Evolutionary conservation across 2,888 invertebrate genomes (phyloP).

Genomic region (Drosophila meridiana): DNA sequence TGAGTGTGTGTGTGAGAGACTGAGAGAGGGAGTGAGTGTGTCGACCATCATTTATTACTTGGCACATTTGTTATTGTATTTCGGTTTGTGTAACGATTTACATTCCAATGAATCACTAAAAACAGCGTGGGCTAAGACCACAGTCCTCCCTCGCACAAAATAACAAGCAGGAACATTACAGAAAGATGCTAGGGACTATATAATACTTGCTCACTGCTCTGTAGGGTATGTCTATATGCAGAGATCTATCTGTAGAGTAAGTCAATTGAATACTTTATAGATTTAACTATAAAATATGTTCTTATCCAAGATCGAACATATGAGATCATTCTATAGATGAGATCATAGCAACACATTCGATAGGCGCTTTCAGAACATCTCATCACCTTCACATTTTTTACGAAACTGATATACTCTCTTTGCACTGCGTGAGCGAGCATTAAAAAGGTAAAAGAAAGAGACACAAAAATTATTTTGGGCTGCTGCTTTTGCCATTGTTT

Average conservation of each 20-base stretch:
- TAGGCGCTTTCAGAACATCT: no score
- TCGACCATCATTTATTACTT: constrained; percentile 50
- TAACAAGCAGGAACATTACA: not conserved
- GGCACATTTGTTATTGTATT: constrained; percentile 49
- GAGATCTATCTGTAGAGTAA: not conserved
- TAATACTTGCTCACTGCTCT: not conserved
- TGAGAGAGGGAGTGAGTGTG: not conserved
- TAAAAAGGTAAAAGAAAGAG: constrained; percentile 15
- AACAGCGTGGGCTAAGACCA: not conserved
- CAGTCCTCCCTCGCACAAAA: not conserved
- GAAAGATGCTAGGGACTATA: not conserved
- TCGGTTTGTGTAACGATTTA: constrained; percentile 52
- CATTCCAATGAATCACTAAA: constrained; percentile 72
- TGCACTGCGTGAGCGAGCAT: not conserved
- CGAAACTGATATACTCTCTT: not conserved
- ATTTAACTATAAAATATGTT: no score
- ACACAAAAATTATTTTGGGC: constrained; percentile 32
- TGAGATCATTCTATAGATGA: no score
- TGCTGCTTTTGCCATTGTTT: constrained; percentile 63
- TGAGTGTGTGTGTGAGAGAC: not conserved
- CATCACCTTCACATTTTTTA: no score
- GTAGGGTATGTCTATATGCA: not conserved
- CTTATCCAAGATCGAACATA: no score
- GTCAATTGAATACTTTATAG: no score
- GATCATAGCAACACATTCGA: no score